phyloP scores from a whole-genome alignment of 2,888 invertebrate species.

The Autographa pulchrina region DNA sequence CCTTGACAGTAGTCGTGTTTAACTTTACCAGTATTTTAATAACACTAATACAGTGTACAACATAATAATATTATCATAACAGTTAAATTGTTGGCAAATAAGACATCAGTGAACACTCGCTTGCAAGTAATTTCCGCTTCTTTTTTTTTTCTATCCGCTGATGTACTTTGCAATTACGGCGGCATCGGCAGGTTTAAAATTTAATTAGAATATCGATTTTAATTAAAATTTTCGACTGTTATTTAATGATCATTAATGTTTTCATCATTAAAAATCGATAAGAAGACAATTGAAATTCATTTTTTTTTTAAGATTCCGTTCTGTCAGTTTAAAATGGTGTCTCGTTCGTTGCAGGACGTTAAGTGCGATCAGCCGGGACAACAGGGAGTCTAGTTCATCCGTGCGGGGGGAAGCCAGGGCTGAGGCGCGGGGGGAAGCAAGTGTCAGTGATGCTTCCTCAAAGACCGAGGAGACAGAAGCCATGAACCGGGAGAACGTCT shows the following conservation, averaged over 20 bases:
- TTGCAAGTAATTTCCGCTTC: background rate
- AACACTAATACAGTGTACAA: background rate
- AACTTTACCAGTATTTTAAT: conserved; percentile 2
- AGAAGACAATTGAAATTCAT: background rate
- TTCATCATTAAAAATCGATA: background rate
- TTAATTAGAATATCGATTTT: background rate
- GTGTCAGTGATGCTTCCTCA: conserved; percentile 70
- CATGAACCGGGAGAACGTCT: conserved; percentile 85
- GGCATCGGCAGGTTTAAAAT: background rate
- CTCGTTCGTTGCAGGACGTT: conserved; percentile 70
- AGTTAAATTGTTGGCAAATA: background rate
- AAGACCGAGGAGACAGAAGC: conserved; percentile 66
- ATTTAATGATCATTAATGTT: background rate
- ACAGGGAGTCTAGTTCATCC: conserved; percentile 37
- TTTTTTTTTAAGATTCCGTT: background rate
- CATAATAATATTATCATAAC: background rate
- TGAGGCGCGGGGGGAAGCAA: conserved; percentile 22
- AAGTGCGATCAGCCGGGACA: conserved; percentile 70
- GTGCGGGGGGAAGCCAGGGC: conserved; percentile 36
- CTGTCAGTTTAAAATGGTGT: background rate
- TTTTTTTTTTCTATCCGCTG: background rate
- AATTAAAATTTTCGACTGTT: background rate
- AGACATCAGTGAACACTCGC: background rate
- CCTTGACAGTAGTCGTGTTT: conserved; percentile 43
- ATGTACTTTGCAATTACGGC: background rate